Percentiles rank a stretch among this genome's conserved stretches.
Evolutionary conservation across 2,113 vertebrate species (phyloP).

Genomic region (Astatotilapia flaviijosephi): DNA sequence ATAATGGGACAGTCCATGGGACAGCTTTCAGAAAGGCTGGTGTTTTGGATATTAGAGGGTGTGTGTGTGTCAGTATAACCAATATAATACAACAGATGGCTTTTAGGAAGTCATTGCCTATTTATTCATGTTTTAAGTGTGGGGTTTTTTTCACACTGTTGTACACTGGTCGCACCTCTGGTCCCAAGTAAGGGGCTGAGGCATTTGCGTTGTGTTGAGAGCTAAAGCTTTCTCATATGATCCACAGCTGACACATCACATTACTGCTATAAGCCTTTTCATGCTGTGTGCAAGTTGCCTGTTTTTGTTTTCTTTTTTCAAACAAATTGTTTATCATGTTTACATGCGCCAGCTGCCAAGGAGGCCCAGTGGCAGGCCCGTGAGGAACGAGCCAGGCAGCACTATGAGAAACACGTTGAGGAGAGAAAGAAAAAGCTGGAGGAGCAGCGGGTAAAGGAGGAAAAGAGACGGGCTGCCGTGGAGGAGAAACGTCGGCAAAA

Average conservation of each 20-base stretch:
- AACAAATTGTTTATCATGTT: neutral
- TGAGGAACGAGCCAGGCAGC: conserved; percentile 83
- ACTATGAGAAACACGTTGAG: conserved; percentile 88
- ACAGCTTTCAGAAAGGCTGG: conserved; percentile 6
- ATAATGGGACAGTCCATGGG: conserved; percentile 36
- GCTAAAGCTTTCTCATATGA: conserved; percentile 52
- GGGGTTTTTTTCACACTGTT: rapidly evolving
- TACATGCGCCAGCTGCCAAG: conserved; percentile 71
- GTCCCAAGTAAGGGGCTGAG: neutral
- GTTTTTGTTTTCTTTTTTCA: neutral
- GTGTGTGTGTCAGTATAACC: neutral
- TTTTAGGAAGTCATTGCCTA: neutral
- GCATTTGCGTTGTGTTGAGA: conserved; percentile 35
- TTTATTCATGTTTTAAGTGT: neutral
- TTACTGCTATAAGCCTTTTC: neutral
- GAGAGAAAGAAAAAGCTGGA: conserved; percentile 84
- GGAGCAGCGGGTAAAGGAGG: conserved; percentile 87
- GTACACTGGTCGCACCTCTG: neutral
- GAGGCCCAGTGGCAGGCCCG: conserved; percentile 85
- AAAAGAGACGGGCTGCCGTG: conserved; percentile 80
- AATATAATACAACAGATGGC: neutral
- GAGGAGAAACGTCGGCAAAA: conserved; percentile 90
- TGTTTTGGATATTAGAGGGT: neutral
- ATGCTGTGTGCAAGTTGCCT: neutral
- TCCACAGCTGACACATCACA: conserved; percentile 28